Conservation (phyloP, 2,113 vertebrate species). For the Myrmecobius fasciatus region DNA sequence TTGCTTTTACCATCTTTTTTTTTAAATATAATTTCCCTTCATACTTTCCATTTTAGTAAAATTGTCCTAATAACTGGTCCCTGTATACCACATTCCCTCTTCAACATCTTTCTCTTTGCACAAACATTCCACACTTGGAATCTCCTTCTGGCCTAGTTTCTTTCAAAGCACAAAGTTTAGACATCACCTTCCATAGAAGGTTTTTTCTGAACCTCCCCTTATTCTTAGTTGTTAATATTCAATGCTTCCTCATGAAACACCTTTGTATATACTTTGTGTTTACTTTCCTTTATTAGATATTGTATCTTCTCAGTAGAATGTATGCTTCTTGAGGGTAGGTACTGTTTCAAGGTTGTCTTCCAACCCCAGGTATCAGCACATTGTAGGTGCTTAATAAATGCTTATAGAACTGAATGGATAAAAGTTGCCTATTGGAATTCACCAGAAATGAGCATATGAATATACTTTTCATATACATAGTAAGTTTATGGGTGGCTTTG, state of each 20-base stretch:
- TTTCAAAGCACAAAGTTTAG: background rate
- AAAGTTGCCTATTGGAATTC: background rate
- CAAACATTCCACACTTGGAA: background rate
- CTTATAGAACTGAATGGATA: background rate
- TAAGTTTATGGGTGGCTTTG: background rate
- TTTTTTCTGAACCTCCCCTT: background rate
- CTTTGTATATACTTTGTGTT: background rate
- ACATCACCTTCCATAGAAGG: background rate
- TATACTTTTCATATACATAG: background rate
- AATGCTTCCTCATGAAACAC: background rate
- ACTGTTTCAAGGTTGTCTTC: background rate
- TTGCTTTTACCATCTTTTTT: background rate
- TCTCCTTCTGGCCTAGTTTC: background rate
- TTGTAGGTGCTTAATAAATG: background rate
- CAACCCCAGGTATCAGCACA: background rate
- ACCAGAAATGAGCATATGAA: background rate
- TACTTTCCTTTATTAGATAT: background rate
- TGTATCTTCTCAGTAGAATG: background rate
- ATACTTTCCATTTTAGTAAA: background rate
- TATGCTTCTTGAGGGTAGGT: background rate
- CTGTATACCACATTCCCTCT: background rate
- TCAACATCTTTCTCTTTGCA: background rate
- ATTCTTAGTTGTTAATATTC: background rate
- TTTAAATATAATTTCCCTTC: background rate
- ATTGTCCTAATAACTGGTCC: background rate